These are phyloP conservation scores for Hemibagrus wyckioides DNA, from an alignment of 2,113 vertebrate species.

Conservation along the genomic window DNA sequence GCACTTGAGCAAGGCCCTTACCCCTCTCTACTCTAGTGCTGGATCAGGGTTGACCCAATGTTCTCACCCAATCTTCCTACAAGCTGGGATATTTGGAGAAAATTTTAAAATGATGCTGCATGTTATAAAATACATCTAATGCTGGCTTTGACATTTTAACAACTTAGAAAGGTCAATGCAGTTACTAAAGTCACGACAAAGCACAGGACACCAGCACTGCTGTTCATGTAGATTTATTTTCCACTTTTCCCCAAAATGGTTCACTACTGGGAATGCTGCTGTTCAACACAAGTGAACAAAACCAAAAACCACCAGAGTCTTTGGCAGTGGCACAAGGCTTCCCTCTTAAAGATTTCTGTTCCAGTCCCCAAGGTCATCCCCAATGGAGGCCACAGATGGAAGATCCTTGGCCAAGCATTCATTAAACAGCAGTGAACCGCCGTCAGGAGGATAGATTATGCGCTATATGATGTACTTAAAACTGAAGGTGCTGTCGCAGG, in stretches of 20 bases:
- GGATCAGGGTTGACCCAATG: too few species aligned
- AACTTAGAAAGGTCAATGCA: neutral
- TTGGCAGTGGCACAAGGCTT: conserved; percentile 35
- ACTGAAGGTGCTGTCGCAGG: conserved; percentile 96
- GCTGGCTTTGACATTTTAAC: neutral
- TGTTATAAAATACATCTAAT: too few species aligned
- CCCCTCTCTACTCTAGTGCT: too few species aligned
- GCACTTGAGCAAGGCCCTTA: too few species aligned
- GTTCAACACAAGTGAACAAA: conserved; percentile 62
- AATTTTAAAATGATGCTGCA: too few species aligned
- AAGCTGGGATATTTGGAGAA: too few species aligned
- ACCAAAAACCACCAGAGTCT: conserved; percentile 54
- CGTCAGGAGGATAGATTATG: neutral
- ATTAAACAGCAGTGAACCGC: conserved; percentile 26
- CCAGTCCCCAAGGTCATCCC: neutral
- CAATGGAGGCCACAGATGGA: neutral
- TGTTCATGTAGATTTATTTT: conserved; percentile 55
- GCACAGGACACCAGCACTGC: conserved; percentile 48
- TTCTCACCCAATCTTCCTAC: too few species aligned
- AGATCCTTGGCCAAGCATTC: neutral
- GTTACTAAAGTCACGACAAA: neutral
- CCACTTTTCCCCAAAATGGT: conserved; percentile 49
- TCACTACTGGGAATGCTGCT: conserved; percentile 44
- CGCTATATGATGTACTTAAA: conserved; percentile 96
- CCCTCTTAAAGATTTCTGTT: conserved; percentile 19